Evolutionary conservation across 1,140 invertebrate species (phyloP).

Genomic region (Drosophila equinoxialis): DNA sequence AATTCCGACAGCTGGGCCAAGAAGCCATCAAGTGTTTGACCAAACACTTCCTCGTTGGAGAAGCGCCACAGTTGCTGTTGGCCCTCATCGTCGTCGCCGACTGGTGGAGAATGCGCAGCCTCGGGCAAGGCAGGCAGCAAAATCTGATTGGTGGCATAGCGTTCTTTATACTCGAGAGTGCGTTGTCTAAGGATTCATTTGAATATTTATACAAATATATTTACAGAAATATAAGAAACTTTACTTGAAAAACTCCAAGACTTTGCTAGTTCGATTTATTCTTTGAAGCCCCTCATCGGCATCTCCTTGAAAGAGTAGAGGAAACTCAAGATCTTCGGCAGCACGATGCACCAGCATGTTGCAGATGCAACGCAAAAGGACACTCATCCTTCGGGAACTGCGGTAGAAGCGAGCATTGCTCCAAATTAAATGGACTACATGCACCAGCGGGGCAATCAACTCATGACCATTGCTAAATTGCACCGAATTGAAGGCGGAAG

Average conservation of each 20-base stretch:
- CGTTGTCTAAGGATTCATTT: constrained; percentile 38
- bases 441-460: constrained; percentile 87
- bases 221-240: background rate
- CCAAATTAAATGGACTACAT: constrained; percentile 93
- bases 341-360: constrained; percentile 88
- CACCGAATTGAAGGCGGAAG: constrained; percentile 87
- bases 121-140: constrained; percentile 63
- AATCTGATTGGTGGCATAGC: constrained; percentile 84
- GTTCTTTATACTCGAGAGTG: constrained; percentile 67
- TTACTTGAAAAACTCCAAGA: constrained; percentile 75
- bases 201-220: background rate
- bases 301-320: constrained; percentile 87
- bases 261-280: constrained; percentile 64
- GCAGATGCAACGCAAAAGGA: constrained; percentile 88
- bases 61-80: constrained; percentile 87
- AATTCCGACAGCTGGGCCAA: constrained; percentile 84
- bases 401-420: constrained; percentile 92
- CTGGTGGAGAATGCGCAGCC: constrained; percentile 33
- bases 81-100: constrained; percentile 44
- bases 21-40: constrained; percentile 86
- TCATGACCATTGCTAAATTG: constrained; percentile 86
- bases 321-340: constrained; percentile 84
- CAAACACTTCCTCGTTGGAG: constrained; percentile 87
- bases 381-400: constrained; percentile 89
- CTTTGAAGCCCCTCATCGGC: constrained; percentile 83